These are phyloP conservation scores for Drosophila histrio DNA, from an alignment of 2,888 invertebrate genomes.

Conservation along the genomic window DNA sequence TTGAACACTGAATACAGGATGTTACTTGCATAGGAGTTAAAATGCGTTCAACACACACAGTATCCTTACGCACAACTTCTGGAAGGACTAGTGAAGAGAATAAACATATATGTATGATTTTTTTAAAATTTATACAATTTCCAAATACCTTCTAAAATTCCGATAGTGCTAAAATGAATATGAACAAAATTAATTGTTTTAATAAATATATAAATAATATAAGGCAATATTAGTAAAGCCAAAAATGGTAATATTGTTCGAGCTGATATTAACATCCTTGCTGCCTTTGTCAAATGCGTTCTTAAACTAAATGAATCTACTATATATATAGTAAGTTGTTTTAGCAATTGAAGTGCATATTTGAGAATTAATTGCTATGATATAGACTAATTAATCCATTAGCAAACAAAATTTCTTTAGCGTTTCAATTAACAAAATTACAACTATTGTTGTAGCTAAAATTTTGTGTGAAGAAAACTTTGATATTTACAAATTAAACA, in stretches of 20 bases:
- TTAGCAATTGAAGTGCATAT: background rate
- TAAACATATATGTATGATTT: background rate
- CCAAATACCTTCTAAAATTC: background rate
- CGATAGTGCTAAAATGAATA: rapidly evolving
- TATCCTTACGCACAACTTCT: background rate
- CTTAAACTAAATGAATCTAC: background rate
- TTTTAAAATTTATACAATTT: background rate
- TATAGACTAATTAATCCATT: background rate
- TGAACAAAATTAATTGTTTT: too few relatives aligned
- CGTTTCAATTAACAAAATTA: background rate
- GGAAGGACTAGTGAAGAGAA: background rate
- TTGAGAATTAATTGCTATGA: background rate
- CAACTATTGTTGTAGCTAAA: too few relatives aligned
- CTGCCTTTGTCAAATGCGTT: background rate
- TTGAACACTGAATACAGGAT: background rate
- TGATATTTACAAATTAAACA: too few relatives aligned
- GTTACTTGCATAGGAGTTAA: background rate
- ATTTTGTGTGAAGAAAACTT: too few relatives aligned
- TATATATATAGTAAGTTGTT: background rate
- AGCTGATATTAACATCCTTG: background rate
- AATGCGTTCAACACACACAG: background rate
- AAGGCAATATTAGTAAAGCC: background rate
- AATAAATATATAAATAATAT: background rate
- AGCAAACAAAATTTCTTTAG: background rate
- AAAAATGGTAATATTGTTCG: background rate